A percentile compares a stretch with the other conserved stretches of the same genome.
Evolutionary conservation across 2,888 invertebrate species (phyloP).

Genomic region (Theodoxus fluviatilis): DNA sequence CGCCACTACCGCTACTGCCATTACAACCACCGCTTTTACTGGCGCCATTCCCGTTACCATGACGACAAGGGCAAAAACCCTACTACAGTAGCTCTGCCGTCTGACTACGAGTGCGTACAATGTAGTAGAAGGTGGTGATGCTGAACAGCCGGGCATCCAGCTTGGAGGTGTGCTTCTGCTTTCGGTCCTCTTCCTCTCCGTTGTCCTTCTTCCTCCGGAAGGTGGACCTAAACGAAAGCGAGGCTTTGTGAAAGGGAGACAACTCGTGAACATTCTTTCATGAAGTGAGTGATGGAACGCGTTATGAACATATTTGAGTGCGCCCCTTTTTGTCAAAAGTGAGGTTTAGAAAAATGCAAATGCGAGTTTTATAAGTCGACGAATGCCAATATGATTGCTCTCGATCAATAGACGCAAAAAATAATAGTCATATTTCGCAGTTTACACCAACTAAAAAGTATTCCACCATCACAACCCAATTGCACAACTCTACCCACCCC

Average conservation of each 20-base stretch:
- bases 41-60: background rate
- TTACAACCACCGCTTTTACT: background rate
- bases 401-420: too few relatives aligned
- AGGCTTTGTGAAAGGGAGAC: background rate
- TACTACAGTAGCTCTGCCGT: background rate
- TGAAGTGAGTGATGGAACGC: too few relatives aligned
- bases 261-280: background rate
- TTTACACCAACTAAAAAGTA: too few relatives aligned
- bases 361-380: too few relatives aligned
- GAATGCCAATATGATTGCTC: too few relatives aligned
- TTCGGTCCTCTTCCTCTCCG: conserved; percentile 53
- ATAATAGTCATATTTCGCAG: too few relatives aligned
- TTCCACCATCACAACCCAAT: too few relatives aligned
- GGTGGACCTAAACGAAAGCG: conserved; percentile 26
- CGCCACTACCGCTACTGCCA: too few relatives aligned
- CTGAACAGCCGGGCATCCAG: conserved; percentile 62
- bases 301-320: too few relatives aligned
- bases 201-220: conserved; percentile 45
- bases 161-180: conserved; percentile 56
- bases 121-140: conserved; percentile 62
- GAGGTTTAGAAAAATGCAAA: too few relatives aligned
- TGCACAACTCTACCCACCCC: too few relatives aligned
- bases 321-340: too few relatives aligned
- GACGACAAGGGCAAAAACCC: background rate
- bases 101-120: conserved; percentile 39